Conservation (phyloP, 2,797 vertebrate genomes). For the Ispidina picta region DNA sequence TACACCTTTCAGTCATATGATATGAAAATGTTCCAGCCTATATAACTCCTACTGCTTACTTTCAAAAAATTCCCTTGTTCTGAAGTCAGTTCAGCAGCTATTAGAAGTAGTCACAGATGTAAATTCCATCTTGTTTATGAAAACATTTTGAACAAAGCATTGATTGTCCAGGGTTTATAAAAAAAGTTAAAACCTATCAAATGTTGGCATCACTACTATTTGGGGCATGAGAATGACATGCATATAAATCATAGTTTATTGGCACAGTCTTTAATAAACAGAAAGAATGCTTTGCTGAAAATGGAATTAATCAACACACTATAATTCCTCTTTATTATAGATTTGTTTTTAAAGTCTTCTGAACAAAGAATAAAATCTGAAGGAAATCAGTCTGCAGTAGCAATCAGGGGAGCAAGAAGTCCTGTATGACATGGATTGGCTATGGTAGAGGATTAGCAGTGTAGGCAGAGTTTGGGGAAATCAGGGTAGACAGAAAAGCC, state of each 20-base stretch:
- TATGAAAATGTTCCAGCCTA: conserved; percentile 2
- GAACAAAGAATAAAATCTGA: not conserved
- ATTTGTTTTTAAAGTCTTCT: not conserved
- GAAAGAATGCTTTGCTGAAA: conserved; percentile 32
- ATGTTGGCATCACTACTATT: conserved; percentile 30
- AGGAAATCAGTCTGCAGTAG: not conserved
- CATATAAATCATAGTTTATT: conserved; percentile 52
- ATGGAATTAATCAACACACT: not conserved
- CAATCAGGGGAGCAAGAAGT: not conserved
- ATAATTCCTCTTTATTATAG: not conserved
- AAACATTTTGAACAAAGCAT: conserved; percentile 60
- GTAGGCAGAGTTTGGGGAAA: not conserved
- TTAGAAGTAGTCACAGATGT: conserved; percentile 44
- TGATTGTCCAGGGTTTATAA: conserved; percentile 43
- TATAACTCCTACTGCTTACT: conserved; percentile 52
- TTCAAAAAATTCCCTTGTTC: conserved; percentile 61
- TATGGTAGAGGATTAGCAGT: not conserved
- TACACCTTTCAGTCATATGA: not conserved
- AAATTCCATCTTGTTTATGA: conserved; percentile 70
- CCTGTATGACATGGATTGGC: not conserved
- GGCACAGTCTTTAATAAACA: not conserved
- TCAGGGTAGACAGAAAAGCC: not conserved
- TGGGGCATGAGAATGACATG: conserved; percentile 50
- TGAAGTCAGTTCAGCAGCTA: conserved; percentile 35
- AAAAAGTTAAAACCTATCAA: conserved; percentile 55